phyloP scores from a whole-genome alignment of 2,113 vertebrate species.

The Pseudorasbora parva region DNA sequence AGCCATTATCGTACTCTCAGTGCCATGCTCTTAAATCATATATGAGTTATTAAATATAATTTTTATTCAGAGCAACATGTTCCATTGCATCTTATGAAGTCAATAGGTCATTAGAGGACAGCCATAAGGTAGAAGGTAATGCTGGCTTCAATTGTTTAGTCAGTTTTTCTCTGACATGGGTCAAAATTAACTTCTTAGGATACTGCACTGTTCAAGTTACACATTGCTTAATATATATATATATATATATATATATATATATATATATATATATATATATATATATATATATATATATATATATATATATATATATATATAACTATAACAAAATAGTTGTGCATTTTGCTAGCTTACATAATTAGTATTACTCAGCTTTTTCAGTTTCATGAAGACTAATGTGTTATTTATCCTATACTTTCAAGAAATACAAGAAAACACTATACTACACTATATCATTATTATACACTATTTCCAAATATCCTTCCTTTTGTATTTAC shows the following conservation, averaged over 20 bases:
- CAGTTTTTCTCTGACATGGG: neutral
- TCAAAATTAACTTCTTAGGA: neutral
- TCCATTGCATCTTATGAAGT: neutral
- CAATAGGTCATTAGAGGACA: slow-evolving; percentile 5
- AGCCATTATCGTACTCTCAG: neutral
- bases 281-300: too few species aligned
- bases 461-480: neutral
- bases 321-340: slow-evolving; percentile 7
- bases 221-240: too few species aligned
- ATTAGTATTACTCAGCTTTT: neutral
- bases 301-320: too few species aligned
- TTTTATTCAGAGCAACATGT: neutral
- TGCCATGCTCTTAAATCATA: neutral
- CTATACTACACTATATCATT: neutral
- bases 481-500: neutral
- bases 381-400: neutral
- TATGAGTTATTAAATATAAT: neutral
- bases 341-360: neutral
- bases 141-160: neutral
- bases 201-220: neutral
- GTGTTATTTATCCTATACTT: neutral
- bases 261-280: too few species aligned
- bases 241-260: too few species aligned
- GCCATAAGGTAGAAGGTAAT: neutral
- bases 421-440: neutral